phyloP scores from a whole-genome alignment of 2,797 vertebrate genomes.

The Oceanodroma leucorhoa region DNA sequence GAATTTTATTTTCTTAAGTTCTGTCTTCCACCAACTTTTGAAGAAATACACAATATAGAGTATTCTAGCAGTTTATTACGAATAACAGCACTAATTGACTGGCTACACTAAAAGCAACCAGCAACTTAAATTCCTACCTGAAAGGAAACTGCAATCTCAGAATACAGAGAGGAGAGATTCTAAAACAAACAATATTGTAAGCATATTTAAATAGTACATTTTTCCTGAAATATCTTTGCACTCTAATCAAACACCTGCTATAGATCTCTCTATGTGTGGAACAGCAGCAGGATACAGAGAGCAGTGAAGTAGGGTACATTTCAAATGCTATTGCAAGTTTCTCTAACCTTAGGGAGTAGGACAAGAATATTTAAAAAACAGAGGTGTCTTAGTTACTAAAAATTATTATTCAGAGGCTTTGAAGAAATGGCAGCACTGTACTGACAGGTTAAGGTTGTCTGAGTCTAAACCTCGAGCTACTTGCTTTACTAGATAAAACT shows the following conservation, averaged over 20 bases:
- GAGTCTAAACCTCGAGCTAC: background rate
- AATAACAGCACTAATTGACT: background rate
- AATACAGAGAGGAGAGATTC: constrained; percentile 1
- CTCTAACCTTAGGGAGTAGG: background rate
- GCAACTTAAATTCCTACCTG: background rate
- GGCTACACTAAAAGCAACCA: constrained; percentile 2
- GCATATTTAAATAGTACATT: background rate
- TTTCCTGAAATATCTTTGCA: background rate
- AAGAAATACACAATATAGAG: background rate
- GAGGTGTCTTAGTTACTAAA: background rate
- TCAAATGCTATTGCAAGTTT: background rate
- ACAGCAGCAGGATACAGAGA: background rate
- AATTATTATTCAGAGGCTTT: background rate
- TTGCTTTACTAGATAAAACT: background rate
- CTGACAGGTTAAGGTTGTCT: background rate
- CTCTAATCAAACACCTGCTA: background rate
- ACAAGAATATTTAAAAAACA: background rate
- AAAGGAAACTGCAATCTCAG: constrained; percentile 26
- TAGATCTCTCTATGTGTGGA: background rate
- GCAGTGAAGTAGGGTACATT: background rate
- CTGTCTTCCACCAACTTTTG: background rate
- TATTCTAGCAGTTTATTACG: background rate
- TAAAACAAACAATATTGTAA: constrained; percentile 5
- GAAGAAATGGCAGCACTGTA: background rate
- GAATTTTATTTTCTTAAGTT: background rate